Conservation (phyloP, 1,140 invertebrate genomes). For the Ptiloglossa arizonensis region DNA sequence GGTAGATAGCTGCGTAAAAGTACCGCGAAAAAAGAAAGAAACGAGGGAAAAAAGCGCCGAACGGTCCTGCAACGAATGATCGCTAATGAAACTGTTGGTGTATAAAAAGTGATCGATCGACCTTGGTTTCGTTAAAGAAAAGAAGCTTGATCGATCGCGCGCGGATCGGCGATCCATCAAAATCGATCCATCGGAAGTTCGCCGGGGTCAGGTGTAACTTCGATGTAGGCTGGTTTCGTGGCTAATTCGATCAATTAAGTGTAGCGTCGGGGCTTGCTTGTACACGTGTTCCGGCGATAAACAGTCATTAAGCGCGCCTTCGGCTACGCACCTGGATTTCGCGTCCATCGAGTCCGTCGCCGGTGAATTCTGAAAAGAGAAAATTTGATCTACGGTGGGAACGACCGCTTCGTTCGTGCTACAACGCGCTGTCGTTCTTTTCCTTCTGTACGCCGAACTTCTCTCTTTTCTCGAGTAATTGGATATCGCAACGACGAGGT, state of each 20-base stretch:
- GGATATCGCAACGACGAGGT: constrained; percentile 44
- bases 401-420: no score
- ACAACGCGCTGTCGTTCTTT: not conserved
- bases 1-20: no score
- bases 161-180: constrained; percentile 37
- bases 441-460: not conserved
- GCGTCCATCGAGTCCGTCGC: no score
- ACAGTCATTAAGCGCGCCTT: constrained; percentile 36
- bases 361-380: not conserved
- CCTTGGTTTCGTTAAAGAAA: not conserved
- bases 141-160: constrained; percentile 44
- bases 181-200: constrained; percentile 33
- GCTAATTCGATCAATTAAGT: constrained; percentile 59
- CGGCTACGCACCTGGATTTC: constrained; percentile 40
- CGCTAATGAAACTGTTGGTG: constrained; percentile 30
- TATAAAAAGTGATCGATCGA: constrained; percentile 53
- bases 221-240: constrained; percentile 20
- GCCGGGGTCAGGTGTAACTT: constrained; percentile 53
- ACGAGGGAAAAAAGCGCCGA: not conserved
- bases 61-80: constrained; percentile 1
- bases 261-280: not conserved
- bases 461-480: constrained; percentile 44
- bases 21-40: not conserved
- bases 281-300: constrained; percentile 53
- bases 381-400: constrained; percentile 7